A percentile compares a stretch with the other conserved stretches of the same genome.
These are phyloP conservation scores for Frankliniella fusca DNA, from an alignment of 2,888 invertebrate genomes.

Conservation along the genomic window DNA sequence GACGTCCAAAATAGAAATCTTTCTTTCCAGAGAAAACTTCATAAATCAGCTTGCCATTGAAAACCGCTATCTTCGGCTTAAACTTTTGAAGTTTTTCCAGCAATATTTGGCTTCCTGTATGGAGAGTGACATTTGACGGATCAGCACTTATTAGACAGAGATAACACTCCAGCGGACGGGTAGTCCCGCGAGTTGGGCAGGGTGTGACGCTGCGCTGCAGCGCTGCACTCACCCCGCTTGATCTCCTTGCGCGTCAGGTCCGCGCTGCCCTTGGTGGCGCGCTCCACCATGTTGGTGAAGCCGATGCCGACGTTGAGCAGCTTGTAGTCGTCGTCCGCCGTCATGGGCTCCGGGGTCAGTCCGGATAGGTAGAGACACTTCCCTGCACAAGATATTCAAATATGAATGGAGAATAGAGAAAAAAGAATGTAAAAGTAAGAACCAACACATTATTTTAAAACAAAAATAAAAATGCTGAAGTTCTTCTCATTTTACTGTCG, in stretches of 20 bases:
- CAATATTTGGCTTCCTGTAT: conserved; percentile 68
- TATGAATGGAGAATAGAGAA: too few relatives aligned
- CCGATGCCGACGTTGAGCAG: conserved; percentile 91
- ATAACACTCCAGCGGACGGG: neutral
- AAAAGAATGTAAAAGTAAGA: too few relatives aligned
- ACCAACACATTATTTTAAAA: conserved; percentile 31
- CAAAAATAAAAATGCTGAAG: neutral
- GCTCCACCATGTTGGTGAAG: conserved; percentile 95
- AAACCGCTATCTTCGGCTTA: conserved; percentile 93
- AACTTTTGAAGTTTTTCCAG: conserved; percentile 86
- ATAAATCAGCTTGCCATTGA: conserved; percentile 98
- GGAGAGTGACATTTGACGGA: conserved; percentile 8
- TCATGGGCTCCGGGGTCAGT: conserved; percentile 90
- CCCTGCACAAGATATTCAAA: conserved; percentile 52
- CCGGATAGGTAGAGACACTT: conserved; percentile 94
- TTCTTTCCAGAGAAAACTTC: conserved; percentile 96
- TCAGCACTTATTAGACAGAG: neutral
- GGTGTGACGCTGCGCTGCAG: neutral
- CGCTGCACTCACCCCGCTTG: conserved; percentile 64
- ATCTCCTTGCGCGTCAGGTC: conserved; percentile 92
- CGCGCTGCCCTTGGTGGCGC: conserved; percentile 93
- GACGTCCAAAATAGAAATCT: conserved; percentile 94
- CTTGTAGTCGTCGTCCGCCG: conserved; percentile 93
- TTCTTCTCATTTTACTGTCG: neutral
- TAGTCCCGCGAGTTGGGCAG: neutral